Base-by-base conservation (phyloP, 2,113 vertebrate genomes). In the Psettodes erumei region DNA sequence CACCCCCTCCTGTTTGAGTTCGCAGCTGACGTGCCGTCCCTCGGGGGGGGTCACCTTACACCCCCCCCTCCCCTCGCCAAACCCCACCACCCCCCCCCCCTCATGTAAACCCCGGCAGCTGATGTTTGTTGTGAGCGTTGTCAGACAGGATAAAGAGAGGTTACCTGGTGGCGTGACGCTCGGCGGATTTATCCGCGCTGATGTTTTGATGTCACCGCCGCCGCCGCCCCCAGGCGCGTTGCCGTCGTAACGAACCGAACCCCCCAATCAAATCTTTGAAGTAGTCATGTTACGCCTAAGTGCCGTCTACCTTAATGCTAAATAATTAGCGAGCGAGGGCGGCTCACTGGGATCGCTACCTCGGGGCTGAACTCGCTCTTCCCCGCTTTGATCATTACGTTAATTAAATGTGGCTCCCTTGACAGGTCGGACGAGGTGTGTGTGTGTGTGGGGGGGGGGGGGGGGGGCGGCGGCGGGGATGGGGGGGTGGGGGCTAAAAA, bases 291-390 rank as follows among this genome's bases (percentile, higher is more conserved):
- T n/a, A 89, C 65, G 89, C 89, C 79, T 86, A 90, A 91, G 89
- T 86, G 82, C 87, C 81, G 86, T 94, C 94, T 94, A 95, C 92
- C 93, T 94, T 95, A 94, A 94, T 94, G 90, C 92, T 93, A 93
- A 94, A 94, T 94, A 94, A 94, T 94, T 94, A 94, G 92, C 92
- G 56, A 86, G 87, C 71, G 64, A 83, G 77, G 79, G 51, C 42
- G 62, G 85, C 93, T 87, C 90, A 82, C 85, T 89, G 84, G 91
- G 91, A 90, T 87, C 79, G 87, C 88, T 90, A 92, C 93, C 93
- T 92, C 86, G 45, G 94, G 93, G 93, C 91, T 86, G 86, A 91
- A 88, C 89, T 89, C 81, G 86, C 91, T 91, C 89, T 90, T 89
- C 89, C n/a, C 88, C 81, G 81, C 92, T 94, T 94, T 94, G 93